These are phyloP conservation scores for Aurelia coerulea DNA, from an alignment of 30 jellyfish, hydroid and myxozoan genomes.

Conservation along the genomic window DNA sequence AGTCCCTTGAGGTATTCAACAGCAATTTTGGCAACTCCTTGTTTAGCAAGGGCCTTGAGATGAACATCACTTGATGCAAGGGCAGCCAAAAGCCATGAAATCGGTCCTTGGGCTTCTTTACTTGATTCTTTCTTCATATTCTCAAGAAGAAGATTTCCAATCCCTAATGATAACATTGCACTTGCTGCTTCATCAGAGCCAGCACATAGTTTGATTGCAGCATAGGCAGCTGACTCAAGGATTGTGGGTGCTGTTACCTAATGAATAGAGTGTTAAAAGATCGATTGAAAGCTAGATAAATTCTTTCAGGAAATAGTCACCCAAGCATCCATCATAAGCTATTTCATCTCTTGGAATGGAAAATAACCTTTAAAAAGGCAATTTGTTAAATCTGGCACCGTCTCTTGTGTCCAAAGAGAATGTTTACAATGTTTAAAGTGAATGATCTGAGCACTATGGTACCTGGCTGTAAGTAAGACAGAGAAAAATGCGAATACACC, in stretches of 20 bases:
- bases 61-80: constrained; percentile 49
- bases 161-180: constrained; percentile 49
- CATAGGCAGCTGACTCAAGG: constrained; percentile 76
- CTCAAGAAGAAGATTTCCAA: constrained; percentile 35
- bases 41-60: constrained; percentile 4
- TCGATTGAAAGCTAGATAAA: no score
- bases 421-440: no score
- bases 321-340: no score
- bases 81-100: constrained; percentile 76
- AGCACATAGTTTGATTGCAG: constrained; percentile 67
- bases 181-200: constrained; percentile 34
- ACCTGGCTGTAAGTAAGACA: no score
- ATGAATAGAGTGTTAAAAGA: not conserved
- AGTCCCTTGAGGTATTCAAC: constrained; percentile 37
- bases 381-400: no score
- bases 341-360: no score
- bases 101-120: constrained; percentile 38
- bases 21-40: constrained; percentile 30
- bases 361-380: no score
- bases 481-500: no score
- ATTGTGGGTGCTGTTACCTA: constrained; percentile 40
- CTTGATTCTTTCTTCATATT: constrained; percentile 16
- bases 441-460: no score
- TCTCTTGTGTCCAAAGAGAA: no score
- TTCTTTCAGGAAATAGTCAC: no score